Evolutionary conservation across 2,797 vertebrate species (phyloP), one percentile per base, ranked within the genome.

Genomic region (Diglossa cyanea): DNA sequence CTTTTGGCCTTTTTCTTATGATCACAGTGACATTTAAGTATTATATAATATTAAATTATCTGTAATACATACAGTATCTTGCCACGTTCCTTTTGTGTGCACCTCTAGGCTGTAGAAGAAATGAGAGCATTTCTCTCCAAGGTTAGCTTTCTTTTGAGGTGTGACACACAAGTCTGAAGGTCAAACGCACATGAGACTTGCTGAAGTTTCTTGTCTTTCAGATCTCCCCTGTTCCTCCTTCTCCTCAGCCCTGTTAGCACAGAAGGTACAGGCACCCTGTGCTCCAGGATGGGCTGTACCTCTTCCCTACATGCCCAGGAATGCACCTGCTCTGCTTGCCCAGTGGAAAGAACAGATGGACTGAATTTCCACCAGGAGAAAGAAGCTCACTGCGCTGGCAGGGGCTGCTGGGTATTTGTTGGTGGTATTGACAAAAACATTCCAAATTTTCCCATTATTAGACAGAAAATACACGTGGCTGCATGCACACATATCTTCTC

Each of bases 161-260:
- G 19, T 66, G 48, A 58, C 65, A 44, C 0, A 5, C 18, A 63
- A 51, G 74, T 79, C 30, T 44, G 44, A 68, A 92, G 66, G 63
- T 51, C 48, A 66, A 84, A 70, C 1, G 3, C 28, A 85, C 0
- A 0, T 12, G 7, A 68, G 10, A 31, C 75, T 51, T 60, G 45
- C 20, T 44, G n/a, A 67, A 82, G 66, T 25, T 33, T 76, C 67
- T 72, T 2, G 2, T 31, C 54, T 78, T 84, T 60, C 66, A 66
- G 50, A 24, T 87, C 42, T 66, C 18, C 9, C 40, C 20, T 48
- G 26, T 4, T 67, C 25, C 54, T 86, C 23, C 26, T 51, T 23
- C 57, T 86, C 53, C 28, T 63, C 53, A 77, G 7, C 13, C 9
- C 24, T 1, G 0, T 28, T 5, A 79, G 31, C 21, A 77, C n/a